These are phyloP conservation scores for Corynorhinus townsendii DNA, from an alignment of 2,113 vertebrate genomes.

Conservation along the genomic window DNA sequence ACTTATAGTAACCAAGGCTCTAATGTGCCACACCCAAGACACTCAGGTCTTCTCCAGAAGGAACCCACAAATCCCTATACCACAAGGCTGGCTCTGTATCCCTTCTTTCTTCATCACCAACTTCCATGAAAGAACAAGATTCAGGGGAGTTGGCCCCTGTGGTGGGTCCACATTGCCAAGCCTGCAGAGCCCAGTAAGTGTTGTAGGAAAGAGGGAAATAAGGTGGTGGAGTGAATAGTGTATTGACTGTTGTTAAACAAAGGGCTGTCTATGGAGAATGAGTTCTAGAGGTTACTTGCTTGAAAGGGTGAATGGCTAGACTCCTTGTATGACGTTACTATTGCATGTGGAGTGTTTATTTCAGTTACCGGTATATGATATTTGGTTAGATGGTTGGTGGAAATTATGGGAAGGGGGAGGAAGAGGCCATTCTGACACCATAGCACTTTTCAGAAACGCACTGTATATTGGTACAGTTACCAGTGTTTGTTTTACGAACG, in stretches of 20 bases:
- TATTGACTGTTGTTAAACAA: not conserved
- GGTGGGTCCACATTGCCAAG: not conserved
- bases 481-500: not conserved
- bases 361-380: not conserved
- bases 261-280: not conserved
- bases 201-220: not conserved
- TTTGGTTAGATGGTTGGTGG: not conserved
- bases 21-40: not conserved
- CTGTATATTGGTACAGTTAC: not conserved
- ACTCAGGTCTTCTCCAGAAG: not conserved
- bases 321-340: not conserved
- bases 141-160: not conserved
- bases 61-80: not conserved
- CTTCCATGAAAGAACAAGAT: not conserved
- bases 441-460: not conserved
- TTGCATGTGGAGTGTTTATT: not conserved
- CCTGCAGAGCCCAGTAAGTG: not conserved
- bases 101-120: not conserved
- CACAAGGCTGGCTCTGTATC: not conserved
- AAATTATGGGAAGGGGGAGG: not conserved
- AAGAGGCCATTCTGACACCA: not conserved
- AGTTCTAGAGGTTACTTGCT: not conserved
- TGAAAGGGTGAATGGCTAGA: not conserved
- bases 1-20: not conserved
- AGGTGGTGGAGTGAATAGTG: not conserved